Conservation (phyloP, 2,113 vertebrate species). For the Istiophorus platypterus region DNA sequence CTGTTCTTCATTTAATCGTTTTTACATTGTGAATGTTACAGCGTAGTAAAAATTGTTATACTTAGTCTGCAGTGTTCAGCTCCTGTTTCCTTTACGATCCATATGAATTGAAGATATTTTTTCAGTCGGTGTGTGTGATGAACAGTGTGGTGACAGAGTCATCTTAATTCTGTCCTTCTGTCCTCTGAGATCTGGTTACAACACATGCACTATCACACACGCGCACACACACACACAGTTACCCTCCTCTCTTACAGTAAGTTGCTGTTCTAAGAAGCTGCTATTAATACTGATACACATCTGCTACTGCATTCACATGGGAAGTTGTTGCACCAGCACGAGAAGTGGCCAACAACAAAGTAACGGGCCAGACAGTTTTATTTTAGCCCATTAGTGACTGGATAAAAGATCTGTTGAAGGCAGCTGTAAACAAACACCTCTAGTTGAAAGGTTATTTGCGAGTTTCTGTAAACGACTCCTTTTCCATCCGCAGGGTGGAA, state of each 20-base stretch:
- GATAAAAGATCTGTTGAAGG: conserved; percentile 13
- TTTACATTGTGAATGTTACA: background rate
- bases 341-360: conserved; percentile 24
- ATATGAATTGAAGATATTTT: conserved; percentile 27
- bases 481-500: conserved; percentile 14
- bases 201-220: conserved; percentile 29
- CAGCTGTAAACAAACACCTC: conserved; percentile 26
- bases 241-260: conserved; percentile 61
- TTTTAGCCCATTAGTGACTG: conserved; percentile 33
- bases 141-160: conserved; percentile 65
- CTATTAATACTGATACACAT: conserved; percentile 74
- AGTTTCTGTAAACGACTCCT: background rate
- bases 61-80: background rate
- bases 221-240: conserved; percentile 18
- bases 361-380: conserved; percentile 35
- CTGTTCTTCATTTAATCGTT: background rate
- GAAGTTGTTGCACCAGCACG: conserved; percentile 27
- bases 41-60: conserved; percentile 13
- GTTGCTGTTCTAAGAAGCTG: conserved; percentile 69
- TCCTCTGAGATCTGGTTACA: conserved; percentile 68
- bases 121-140: conserved; percentile 38
- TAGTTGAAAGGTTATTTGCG: background rate
- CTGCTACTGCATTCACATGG: conserved; percentile 52
- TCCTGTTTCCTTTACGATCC: conserved; percentile 25
- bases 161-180: conserved; percentile 65